Evolutionary conservation across 2,797 vertebrate genomes (phyloP), one percentile per base, ranked within the genome.

Genomic region (Urosaurus nigricauda): DNA sequence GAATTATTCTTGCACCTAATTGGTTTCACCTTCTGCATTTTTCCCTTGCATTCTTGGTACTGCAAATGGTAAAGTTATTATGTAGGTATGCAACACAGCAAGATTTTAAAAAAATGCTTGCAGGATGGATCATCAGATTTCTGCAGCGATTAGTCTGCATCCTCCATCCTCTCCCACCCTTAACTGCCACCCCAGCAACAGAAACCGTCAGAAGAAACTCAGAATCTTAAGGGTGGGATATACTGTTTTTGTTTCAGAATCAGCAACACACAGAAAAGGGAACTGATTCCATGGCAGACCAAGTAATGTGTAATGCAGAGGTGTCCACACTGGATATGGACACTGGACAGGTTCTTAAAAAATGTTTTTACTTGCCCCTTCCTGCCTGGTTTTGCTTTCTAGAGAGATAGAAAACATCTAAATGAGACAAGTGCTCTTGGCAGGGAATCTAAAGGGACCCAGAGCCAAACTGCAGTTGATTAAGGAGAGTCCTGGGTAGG

Each of bases 391-490:
- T 19, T 60, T 51, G n/a, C 63, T n/a, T 58, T 58, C 78, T 7
- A 14, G 65, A 65, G 6, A 35, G 43, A 75, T 3, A 14, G 70
- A 65, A 58, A 56, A n/a, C n/a, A 21, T 51, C 12, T n/a, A 35
- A 73, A 56, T 43, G 32, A 83, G 43, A n/a, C 43, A n/a, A 29
- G 14, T 0, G 37, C 29, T 82, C 13, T 63, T 60, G 56, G 35
- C 68, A 43, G 8, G 58, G 29, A 37, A 58, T 5, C 24, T 5
- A 21, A 56, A 60, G 19, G 35, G 32, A 43, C 0, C 0, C 9
- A 7, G 74, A 53, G 60, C 71, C 73, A 37, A 87, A 78, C n/a
- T 40, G 81, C 71, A 21, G 81, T 32, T 88, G 80, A 78, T 83
- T 68, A 65, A 83, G 80, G 73, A 65, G 43, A 29, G 43, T 47